Conservation (phyloP, 2,113 vertebrate species). For the Hemiscyllium ocellatum region DNA sequence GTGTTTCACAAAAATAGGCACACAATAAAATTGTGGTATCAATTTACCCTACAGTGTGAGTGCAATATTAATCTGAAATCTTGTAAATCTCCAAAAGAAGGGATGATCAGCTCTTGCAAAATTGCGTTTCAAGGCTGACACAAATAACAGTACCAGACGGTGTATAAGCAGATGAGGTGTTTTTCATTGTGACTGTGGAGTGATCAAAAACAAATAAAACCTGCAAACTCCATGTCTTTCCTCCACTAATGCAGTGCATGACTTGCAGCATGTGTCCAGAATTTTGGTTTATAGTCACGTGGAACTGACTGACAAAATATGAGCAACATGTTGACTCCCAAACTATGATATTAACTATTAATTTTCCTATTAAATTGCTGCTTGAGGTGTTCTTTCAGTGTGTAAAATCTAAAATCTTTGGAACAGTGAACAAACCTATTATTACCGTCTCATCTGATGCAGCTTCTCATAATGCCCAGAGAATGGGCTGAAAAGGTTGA, state of each 20-base stretch:
- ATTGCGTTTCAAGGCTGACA: not conserved
- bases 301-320: too few relatives aligned
- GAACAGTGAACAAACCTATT: not conserved
- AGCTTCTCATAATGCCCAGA: not conserved
- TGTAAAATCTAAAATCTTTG: not conserved
- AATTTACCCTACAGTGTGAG: too few relatives aligned
- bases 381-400: not conserved
- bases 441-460: not conserved
- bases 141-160: not conserved
- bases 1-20: too few relatives aligned
- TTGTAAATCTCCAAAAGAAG: too few relatives aligned
- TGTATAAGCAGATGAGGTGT: not conserved
- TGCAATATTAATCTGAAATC: too few relatives aligned
- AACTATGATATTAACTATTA: not conserved
- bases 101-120: not conserved
- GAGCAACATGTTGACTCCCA: too few relatives aligned
- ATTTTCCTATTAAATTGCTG: not conserved
- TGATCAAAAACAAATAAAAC: not conserved
- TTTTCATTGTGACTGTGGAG: not conserved
- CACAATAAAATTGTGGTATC: too few relatives aligned
- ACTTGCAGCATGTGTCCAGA: not conserved
- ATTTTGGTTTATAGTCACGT: not conserved
- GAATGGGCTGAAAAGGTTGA: not conserved
- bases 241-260: not conserved
- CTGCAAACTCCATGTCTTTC: not conserved